Evolutionary conservation across 2,888 invertebrate genomes (phyloP), one percentile per base, ranked within the genome.

Genomic region (Allacma fusca): DNA sequence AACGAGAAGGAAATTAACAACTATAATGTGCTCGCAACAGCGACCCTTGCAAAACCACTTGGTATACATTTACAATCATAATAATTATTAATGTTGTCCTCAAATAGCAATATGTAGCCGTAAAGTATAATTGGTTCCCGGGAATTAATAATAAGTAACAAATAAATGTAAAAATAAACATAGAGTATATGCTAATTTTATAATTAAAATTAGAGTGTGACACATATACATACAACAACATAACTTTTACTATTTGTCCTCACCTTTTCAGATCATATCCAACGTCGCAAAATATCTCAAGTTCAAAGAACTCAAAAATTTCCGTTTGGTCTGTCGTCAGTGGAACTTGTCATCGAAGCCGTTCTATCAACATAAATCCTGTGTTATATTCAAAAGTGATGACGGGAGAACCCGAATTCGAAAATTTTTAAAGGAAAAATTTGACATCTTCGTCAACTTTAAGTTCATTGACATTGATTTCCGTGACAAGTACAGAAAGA

Each of bases 251-350:
- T n/a, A n/a, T n/a, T n/a, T n/a, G n/a, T n/a, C n/a, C n/a, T n/a
- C n/a, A n/a, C n/a, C n/a, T n/a, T n/a, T 21, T 19, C 57, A 73
- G 73, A 34, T 73, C 4, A 23, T 62, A 12, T 23, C 73, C 7
- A 73, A 73, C 29, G 12, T 73, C 28, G 21, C 23, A 1, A 73
- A 73, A 28, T 73, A 62, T 34, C 29, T 73, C 1, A 59, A 64
- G 40, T 73, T 73, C 23, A 59, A 73, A 29, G 62, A 73, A 13
- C 40, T 73, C 1, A 73, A 73, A 23, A 73, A 62, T 62, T 29
- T 62, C 29, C 73, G 73, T 2, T 40, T 29, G 19, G 74, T 74
- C 28, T 74, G 43, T 43, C 29, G 13, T 13, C 26, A 34, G n/a
- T 74, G 74, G 74, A 65, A 74, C 26, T 23, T 1, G 28, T 26